Evolutionary conservation across 2,888 invertebrate species (phyloP), one percentile per base, ranked within the genome.

Genomic region (Melikaiella ostensackeni): DNA sequence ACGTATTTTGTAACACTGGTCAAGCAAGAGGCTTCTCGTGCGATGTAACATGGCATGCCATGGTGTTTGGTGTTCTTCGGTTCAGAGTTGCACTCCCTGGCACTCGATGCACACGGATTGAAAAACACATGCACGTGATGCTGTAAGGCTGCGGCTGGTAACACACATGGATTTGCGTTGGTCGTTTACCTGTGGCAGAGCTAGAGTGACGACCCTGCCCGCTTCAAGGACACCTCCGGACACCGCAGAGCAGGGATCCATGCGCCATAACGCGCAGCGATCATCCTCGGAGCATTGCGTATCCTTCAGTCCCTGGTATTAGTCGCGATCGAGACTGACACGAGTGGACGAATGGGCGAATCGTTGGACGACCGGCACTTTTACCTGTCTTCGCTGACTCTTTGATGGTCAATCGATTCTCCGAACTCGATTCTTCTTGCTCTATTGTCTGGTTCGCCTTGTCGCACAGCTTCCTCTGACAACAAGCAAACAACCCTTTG

Each of bases 131-230:
- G 82, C 83, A 80, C 81, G 84, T 81, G 83, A 82, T 84, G 84
- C 83, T 81, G 77, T 84, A 81, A 84, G 83, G 81, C 84, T 83
- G 78, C 79, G 83, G 82, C 82, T 84, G 84, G 82, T 85, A 84
- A 85, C 87, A 87, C 86, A 87, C 87, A 87, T 85, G 86, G 85
- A 80, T 80, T 77, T 85, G 87, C 86, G 86, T 88, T 91, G 91
- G 91, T 91, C 91, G 89, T 91, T 91, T 91, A 91, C 91, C 91
- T 83, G 88, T 81, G 82, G 83, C 86, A 85, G 85, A 84, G 87
- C 87, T 87, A 89, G 90, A 88, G 88, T 91, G 90, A 91, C 91
- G 91, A 91, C 90, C 91, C 91, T 89, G 90, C 89, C 89, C 88
- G 89, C 85, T 88, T 89, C 91, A 91, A 91, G 91, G 91, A 88